phyloP scores from a whole-genome alignment of 2,888 invertebrate genomes.

The Ichneumon xanthorius region DNA sequence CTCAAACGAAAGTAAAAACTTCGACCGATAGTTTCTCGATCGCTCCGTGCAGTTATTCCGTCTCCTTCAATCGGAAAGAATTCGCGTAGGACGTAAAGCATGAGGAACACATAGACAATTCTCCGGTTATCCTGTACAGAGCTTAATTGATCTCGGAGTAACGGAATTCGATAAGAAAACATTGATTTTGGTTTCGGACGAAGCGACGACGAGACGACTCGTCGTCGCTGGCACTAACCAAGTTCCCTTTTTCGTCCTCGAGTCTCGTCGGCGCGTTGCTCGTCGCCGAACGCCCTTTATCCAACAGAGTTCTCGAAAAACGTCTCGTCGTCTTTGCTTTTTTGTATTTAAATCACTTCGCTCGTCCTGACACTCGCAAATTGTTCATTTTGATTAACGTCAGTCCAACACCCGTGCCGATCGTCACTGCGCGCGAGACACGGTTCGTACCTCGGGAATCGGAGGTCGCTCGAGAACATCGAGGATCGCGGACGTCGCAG shows the following conservation, averaged over 20 bases:
- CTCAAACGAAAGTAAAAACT: slow-evolving; percentile 27
- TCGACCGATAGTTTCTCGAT: slow-evolving; percentile 13
- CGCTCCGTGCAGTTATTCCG: slow-evolving; percentile 8
- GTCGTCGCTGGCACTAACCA: slow-evolving; percentile 22
- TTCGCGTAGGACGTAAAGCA: slow-evolving; percentile 62
- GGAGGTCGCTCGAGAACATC: neutral
- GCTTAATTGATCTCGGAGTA: slow-evolving; percentile 8
- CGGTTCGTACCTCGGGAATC: neutral
- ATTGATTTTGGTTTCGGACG: slow-evolving; percentile 3
- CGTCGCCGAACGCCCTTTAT: neutral
- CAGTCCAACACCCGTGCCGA: slow-evolving; percentile 1
- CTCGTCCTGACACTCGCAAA: neutral
- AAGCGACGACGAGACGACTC: slow-evolving; percentile 33
- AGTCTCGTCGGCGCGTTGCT: neutral
- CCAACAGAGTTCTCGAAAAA: neutral
- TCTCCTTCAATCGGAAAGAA: slow-evolving; percentile 47
- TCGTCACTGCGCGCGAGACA: neutral
- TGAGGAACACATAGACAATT: slow-evolving; percentile 59
- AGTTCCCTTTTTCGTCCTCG: neutral
- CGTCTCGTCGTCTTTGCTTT: neutral
- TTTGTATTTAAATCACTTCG: slow-evolving; percentile 16
- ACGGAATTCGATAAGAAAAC: slow-evolving; percentile 7
- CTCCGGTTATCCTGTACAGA: slow-evolving; percentile 32
- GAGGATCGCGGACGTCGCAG: neutral
- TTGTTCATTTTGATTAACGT: neutral